phyloP scores from a whole-genome alignment of 2,113 vertebrate species.

The Gobiocypris rarus region DNA sequence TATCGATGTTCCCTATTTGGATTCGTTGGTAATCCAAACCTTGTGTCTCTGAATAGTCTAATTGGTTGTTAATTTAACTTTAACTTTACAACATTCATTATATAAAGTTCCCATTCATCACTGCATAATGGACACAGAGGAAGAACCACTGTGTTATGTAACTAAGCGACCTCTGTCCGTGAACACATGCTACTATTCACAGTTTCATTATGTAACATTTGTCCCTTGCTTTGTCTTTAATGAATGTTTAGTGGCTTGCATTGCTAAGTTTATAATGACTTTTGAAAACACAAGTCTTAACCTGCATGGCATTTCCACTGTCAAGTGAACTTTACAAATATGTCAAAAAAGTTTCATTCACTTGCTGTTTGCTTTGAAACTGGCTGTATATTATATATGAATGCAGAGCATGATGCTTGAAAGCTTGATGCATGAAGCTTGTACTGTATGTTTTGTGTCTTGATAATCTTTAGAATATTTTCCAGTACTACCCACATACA shows the following conservation, averaged over 20 bases:
- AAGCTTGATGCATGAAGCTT: no score
- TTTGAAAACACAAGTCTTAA: neutral
- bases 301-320: neutral
- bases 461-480: neutral
- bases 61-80: neutral
- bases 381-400: neutral
- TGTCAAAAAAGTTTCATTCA: neutral
- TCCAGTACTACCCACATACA: neutral
- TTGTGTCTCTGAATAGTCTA: neutral
- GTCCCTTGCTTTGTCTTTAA: neutral
- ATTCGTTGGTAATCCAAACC: neutral
- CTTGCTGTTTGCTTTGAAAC: neutral
- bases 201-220: conserved; percentile 9
- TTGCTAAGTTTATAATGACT: neutral
- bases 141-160: conserved; percentile 7
- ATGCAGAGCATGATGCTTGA: neutral
- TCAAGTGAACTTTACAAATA: neutral
- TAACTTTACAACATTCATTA: neutral
- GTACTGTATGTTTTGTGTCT: neutral
- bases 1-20: neutral
- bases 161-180: neutral
- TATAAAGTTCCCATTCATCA: neutral
- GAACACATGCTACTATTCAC: conserved; percentile 17
- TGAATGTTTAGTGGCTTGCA: neutral
- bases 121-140: conserved; percentile 1